Base-by-base conservation (phyloP, 2,888 invertebrate species). In the Didymodactylos carnosus region DNA sequence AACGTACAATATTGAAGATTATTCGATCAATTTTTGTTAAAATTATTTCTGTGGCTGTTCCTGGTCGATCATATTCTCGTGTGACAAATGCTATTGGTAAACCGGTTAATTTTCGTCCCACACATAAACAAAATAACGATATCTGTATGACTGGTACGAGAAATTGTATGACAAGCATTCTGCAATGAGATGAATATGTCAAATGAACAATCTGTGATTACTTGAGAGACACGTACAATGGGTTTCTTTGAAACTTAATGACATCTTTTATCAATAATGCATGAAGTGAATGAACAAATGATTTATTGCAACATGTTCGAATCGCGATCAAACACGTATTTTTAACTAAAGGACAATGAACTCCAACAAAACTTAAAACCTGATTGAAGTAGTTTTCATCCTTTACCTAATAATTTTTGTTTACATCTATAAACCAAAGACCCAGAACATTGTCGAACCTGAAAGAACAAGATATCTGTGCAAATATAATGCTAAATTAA, bases 141-240 rank as follows among this genome's bases (percentile, higher is more conserved):
- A 93, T 92, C 85, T 93, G 92, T 88, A 93, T 89, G 39, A 91
- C 90, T 23, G 93, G 93, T 79, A 93, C 84, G 43, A 91, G 90
- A 83, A 93, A 93, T 80, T 93, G 91, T 84, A 94, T 93, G 80
- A 92, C 85, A 89, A 94, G 91, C 76, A 93, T 78, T 69, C 83
- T 83, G 78, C 19, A 77, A 78, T 27, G 76, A 77, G 62, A 80
- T n/a, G 43, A 39, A 39, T 51, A 39, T 29, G 13, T 27, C 51
- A 75, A 75, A n/a, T n/a, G n/a, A n/a, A 62, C 70, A 71, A 19
- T 53, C 14, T 41, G 41, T 19, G 4, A 8, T 51, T 69, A 5
- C 8, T 19, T 69, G 2, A 46, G 46, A 23, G 3, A 46, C 23
- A 14, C 49, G 16, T 43, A 72, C 25, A 69, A 29, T 25, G 70